These are phyloP conservation scores for Gastrophryne carolinensis DNA, from an alignment of 2,797 vertebrate genomes.

Conservation along the genomic window DNA sequence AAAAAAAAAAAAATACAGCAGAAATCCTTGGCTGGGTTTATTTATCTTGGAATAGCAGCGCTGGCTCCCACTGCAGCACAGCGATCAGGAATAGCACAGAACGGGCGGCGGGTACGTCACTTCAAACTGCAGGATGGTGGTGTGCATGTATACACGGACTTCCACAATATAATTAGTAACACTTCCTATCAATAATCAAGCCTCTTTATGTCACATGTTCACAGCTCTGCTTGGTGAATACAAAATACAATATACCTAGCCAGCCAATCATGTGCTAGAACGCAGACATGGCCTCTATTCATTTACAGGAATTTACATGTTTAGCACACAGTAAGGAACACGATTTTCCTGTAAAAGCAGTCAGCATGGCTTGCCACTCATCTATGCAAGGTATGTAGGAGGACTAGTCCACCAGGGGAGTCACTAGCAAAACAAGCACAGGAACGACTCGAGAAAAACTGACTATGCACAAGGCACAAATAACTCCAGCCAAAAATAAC, in stretches of 20 bases:
- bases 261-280: not conserved
- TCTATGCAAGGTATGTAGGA: slow-evolving; percentile 22
- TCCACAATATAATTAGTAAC: slow-evolving; percentile 64
- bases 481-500: not conserved
- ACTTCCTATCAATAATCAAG: slow-evolving; percentile 65
- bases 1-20: not conserved
- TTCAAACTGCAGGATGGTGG: slow-evolving; percentile 62
- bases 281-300: slow-evolving; percentile 15
- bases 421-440: too few relatives aligned
- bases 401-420: not conserved
- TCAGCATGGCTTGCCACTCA: slow-evolving; percentile 38
- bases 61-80: not conserved
- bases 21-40: not conserved
- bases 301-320: not conserved
- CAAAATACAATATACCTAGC: not conserved
- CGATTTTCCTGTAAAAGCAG: slow-evolving; percentile 46
- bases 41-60: not conserved
- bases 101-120: slow-evolving; percentile 52
- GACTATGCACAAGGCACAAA: not conserved
- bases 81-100: slow-evolving; percentile 49
- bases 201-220: slow-evolving; percentile 50
- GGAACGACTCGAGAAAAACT: not conserved
- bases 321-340: slow-evolving; percentile 21
- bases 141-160: slow-evolving; percentile 53
- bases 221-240: not conserved